Evolutionary conservation across 2,797 vertebrate genomes (phyloP).

Genomic region (Coranthus polyacanthus): DNA sequence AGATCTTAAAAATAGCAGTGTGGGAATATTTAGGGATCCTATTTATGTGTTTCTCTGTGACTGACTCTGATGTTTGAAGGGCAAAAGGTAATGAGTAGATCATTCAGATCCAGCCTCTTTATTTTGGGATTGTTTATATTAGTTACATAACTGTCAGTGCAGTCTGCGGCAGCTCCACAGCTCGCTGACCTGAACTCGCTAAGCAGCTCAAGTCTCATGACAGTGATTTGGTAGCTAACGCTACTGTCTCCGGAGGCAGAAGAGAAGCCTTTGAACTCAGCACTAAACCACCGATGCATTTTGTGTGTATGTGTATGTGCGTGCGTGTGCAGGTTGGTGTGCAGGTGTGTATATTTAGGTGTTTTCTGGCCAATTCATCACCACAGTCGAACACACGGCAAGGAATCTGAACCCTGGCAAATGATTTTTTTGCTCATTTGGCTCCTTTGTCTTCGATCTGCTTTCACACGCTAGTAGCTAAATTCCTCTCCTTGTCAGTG

Average conservation of each 20-base stretch:
- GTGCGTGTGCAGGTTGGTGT: not conserved
- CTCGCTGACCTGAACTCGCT: conserved; percentile 33
- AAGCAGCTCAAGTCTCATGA: conserved; percentile 50
- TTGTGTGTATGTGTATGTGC: not conserved
- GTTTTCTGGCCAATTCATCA: conserved; percentile 11
- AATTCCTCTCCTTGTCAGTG: conserved; percentile 45
- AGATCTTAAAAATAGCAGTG: conserved; percentile 28
- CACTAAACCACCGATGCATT: conserved; percentile 25
- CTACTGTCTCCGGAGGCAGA: conserved; percentile 29
- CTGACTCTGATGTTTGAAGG: conserved; percentile 4
- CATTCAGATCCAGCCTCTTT: conserved; percentile 33
- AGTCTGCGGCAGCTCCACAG: conserved; percentile 30
- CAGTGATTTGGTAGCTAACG: conserved; percentile 42
- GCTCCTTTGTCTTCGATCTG: conserved; percentile 37
- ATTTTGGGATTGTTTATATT: conserved; percentile 18
- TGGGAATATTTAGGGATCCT: not conserved
- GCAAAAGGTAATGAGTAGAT: not conserved
- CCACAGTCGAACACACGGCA: conserved; percentile 14
- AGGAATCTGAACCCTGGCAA: conserved; percentile 10
- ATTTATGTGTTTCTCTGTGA: not conserved
- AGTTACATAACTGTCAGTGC: conserved; percentile 37
- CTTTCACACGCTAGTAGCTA: conserved; percentile 35
- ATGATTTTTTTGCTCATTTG: conserved; percentile 26
- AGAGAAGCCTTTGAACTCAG: conserved; percentile 43
- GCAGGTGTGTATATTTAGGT: not conserved